These are phyloP conservation scores for Threskiornis aethiopicus DNA, from an alignment of 2,797 vertebrate genomes.

Conservation along the genomic window DNA sequence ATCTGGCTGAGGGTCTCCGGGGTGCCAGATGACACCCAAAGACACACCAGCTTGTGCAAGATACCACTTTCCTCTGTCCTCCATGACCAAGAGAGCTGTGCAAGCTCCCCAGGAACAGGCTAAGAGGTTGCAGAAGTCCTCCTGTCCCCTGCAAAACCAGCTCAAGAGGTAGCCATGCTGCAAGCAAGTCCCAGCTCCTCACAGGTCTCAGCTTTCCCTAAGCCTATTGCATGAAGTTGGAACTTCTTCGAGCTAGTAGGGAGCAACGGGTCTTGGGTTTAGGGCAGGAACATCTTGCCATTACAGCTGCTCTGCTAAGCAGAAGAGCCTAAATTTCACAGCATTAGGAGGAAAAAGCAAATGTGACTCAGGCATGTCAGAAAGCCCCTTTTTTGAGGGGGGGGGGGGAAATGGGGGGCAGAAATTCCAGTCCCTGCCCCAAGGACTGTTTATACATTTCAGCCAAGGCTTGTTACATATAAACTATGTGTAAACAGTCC, in stretches of 20 bases:
- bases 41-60: rapidly evolving
- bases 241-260: not conserved
- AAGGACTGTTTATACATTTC: slow-evolving; percentile 26
- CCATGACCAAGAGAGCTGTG: no score
- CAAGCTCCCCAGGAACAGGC: not conserved
- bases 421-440: not conserved
- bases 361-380: not conserved
- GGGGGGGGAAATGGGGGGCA: not conserved
- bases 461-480: not conserved
- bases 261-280: not conserved
- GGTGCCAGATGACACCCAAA: not conserved
- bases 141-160: not conserved
- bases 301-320: not conserved
- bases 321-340: not conserved
- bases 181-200: not conserved
- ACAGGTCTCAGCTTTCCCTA: rapidly evolving
- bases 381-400: not conserved
- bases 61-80: no score
- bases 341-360: not conserved
- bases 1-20: not conserved
- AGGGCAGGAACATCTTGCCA: not conserved
- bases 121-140: not conserved
- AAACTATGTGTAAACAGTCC: slow-evolving; percentile 34
- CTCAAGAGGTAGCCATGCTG: rapidly evolving
- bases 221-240: rapidly evolving